Conservation (phyloP, 2,888 invertebrate species). For the Proisotoma minuta region DNA sequence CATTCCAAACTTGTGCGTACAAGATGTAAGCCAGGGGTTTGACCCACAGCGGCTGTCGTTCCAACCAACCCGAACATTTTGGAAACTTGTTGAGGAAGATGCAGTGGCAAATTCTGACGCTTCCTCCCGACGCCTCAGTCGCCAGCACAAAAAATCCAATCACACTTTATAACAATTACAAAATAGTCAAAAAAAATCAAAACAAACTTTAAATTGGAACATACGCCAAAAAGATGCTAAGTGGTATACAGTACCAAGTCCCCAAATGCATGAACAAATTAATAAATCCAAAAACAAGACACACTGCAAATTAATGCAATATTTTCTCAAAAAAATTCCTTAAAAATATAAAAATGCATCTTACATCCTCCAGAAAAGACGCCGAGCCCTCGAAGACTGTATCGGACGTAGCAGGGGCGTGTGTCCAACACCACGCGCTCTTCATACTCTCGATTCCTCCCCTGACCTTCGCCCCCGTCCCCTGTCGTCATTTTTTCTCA, state of each 20-base stretch:
- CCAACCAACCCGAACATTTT: constrained; percentile 1
- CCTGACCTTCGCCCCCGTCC: not conserved
- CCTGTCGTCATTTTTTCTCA: not conserved
- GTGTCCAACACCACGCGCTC: not conserved
- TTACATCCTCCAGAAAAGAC: not conserved
- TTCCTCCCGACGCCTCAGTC: not conserved
- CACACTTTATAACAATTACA: not conserved
- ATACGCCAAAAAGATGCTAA: not conserved
- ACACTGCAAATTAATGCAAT: not conserved
- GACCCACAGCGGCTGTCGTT: not conserved
- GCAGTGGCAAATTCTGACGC: not conserved
- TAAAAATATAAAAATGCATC: not conserved
- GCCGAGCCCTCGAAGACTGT: not conserved
- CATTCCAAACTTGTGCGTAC: too few relatives aligned
- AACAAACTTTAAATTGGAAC: not conserved
- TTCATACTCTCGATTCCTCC: not conserved
- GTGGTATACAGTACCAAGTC: not conserved
- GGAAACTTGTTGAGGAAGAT: not conserved
- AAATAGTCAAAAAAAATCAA: not conserved
- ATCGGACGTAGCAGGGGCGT: not conserved
- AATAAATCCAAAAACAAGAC: not conserved
- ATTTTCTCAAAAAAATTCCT: not conserved
- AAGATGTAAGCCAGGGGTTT: not conserved
- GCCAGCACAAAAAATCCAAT: not conserved
- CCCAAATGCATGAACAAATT: not conserved